Percentiles rank a stretch among this genome's conserved stretches.
Evolutionary conservation across 1,140 invertebrate species (phyloP).

Genomic region (Parapsyche elsis): DNA sequence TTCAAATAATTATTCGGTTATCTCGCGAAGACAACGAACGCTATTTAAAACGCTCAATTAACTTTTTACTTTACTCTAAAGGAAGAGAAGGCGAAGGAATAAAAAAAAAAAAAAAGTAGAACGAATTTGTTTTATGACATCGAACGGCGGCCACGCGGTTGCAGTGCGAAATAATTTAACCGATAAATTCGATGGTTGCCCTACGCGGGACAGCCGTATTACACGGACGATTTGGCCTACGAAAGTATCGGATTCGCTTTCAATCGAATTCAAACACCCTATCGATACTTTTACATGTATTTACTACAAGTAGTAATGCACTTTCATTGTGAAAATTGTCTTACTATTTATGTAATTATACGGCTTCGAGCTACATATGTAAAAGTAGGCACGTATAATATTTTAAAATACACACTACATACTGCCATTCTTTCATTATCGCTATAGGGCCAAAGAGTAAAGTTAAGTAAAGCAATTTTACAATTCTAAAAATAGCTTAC

Average conservation of each 20-base stretch:
- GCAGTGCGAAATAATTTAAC: slow-evolving; percentile 1
- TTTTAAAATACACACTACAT: no score
- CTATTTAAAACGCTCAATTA: slow-evolving; percentile 8
- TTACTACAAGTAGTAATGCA: no score
- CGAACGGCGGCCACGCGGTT: not conserved
- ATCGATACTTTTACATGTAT: no score
- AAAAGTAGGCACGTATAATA: no score
- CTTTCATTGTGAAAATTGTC: no score
- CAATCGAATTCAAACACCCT: not conserved
- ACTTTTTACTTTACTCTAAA: not conserved
- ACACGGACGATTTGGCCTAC: not conserved
- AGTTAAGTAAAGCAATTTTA: no score
- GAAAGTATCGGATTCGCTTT: not conserved
- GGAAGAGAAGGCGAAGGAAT: not conserved
- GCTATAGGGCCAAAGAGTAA: no score
- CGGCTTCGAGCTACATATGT: no score
- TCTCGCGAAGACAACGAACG: not conserved
- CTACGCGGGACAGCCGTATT: not conserved
- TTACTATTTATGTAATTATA: no score
- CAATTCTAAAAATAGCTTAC: no score
- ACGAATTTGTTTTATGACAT: slow-evolving; percentile 8
- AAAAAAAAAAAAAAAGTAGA: not conserved
- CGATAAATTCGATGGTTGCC: not conserved
- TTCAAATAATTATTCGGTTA: slow-evolving; percentile 8
- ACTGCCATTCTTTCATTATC: no score